A percentile compares a stretch with the other conserved stretches of the same genome.
phyloP scores from a whole-genome alignment of 2,113 vertebrate genomes.

The Chloropsis cyanopogon region DNA sequence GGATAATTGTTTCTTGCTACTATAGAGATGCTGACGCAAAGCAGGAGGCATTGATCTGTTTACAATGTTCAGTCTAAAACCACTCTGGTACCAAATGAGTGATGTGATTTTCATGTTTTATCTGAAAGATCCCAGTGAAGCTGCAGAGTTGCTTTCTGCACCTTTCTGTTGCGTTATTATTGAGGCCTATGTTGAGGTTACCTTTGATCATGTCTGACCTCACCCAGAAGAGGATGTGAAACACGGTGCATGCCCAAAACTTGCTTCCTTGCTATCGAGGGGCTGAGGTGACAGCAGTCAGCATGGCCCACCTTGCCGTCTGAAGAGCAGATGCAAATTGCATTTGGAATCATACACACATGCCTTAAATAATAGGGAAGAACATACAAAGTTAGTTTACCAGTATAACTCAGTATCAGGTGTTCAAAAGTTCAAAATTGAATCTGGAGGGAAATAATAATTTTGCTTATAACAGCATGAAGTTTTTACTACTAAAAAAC shows the following conservation, averaged over 20 bases:
- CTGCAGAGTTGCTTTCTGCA: background rate
- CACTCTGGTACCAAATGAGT: background rate
- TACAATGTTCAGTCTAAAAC: background rate
- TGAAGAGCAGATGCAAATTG: background rate
- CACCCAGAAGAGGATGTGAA: background rate
- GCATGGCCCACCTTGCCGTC: background rate
- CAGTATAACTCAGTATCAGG: background rate
- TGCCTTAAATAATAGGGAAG: background rate
- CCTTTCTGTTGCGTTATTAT: background rate
- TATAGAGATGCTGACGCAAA: background rate
- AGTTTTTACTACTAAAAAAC: background rate
- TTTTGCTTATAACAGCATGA: background rate
- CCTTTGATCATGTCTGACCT: background rate
- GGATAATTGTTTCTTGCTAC: background rate
- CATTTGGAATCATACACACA: background rate
- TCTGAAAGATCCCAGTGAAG: background rate
- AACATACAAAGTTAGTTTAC: background rate
- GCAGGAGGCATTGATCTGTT: conserved; percentile 21
- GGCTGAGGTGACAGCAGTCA: background rate
- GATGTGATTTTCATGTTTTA: background rate
- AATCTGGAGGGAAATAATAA: background rate
- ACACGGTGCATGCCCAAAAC: background rate
- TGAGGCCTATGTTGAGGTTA: background rate
- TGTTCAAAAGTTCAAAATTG: background rate
- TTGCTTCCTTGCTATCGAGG: background rate